Conservation (phyloP, 2,888 invertebrate genomes). For the Torymus auratus region DNA sequence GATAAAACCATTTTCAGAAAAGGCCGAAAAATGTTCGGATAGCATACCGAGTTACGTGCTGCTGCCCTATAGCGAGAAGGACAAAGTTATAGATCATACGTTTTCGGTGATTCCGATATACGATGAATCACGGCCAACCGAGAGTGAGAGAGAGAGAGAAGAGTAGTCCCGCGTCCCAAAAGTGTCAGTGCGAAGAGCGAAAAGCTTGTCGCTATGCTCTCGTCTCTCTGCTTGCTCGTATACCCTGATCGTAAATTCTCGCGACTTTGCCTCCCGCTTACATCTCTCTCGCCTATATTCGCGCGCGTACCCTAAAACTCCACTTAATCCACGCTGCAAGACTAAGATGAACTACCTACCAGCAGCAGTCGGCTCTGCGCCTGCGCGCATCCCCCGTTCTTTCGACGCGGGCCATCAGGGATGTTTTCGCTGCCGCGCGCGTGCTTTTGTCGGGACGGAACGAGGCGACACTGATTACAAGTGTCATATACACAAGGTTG, state of each 20-base stretch:
- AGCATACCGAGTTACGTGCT: no score
- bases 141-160: no score
- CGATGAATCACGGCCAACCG: conserved; percentile 30
- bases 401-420: no score
- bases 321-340: conserved; percentile 28
- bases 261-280: not conserved
- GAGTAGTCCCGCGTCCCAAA: not conserved
- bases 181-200: conserved; percentile 25
- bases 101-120: conserved; percentile 13
- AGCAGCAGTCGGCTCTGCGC: no score
- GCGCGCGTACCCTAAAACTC: conserved; percentile 14
- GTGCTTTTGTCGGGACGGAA: no score
- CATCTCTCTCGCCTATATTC: not conserved
- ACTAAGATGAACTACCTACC: conserved; percentile 34
- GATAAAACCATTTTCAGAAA: no score
- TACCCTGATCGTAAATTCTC: conserved; percentile 25
- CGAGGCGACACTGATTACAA: no score
- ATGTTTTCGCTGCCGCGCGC: no score
- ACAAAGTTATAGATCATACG: conserved; percentile 1
- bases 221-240: conserved; percentile 8
- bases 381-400: no score
- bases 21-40: no score
- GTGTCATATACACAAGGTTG: no score
- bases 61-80: no score
- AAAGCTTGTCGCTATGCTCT: conserved; percentile 29